Percentiles rank a stretch among this genome's conserved stretches.
Evolutionary conservation across 2,797 vertebrate species (phyloP).

Genomic region (Crenichthys baileyi): DNA sequence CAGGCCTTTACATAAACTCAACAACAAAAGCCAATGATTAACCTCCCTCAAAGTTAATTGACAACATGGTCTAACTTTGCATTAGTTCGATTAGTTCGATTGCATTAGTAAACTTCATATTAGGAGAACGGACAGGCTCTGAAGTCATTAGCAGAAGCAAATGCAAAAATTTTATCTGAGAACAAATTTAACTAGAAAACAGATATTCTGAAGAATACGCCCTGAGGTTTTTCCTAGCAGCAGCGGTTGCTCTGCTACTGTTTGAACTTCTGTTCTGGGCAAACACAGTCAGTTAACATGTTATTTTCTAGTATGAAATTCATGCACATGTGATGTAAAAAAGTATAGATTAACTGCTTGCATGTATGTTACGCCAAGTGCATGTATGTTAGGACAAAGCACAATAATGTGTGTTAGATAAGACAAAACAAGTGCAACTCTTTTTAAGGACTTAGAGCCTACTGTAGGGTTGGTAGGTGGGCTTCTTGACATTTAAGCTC

Average conservation of each 20-base stretch:
- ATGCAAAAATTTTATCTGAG: conserved; percentile 6
- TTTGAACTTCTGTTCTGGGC: neutral
- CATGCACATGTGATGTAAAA: neutral
- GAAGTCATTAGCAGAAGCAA: conserved; percentile 3
- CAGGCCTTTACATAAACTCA: neutral
- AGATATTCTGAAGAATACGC: neutral
- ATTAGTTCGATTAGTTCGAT: neutral
- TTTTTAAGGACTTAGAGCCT: neutral
- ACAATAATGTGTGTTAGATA: neutral
- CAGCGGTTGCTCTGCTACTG: neutral
- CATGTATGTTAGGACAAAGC: too few species aligned
- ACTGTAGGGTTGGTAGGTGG: too few species aligned
- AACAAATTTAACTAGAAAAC: conserved; percentile 3
- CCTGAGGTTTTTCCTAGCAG: neutral
- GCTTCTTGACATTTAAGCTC: too few species aligned
- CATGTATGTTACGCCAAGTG: neutral
- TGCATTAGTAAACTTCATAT: neutral
- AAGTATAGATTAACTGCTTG: neutral
- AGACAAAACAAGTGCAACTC: neutral
- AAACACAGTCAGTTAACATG: neutral
- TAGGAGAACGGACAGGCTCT: neutral
- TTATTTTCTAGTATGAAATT: neutral
- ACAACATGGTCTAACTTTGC: neutral
- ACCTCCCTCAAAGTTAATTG: neutral
- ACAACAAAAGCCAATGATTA: neutral